phyloP scores from a whole-genome alignment of 2,113 vertebrate genomes.

The Pungitius pungitius region DNA sequence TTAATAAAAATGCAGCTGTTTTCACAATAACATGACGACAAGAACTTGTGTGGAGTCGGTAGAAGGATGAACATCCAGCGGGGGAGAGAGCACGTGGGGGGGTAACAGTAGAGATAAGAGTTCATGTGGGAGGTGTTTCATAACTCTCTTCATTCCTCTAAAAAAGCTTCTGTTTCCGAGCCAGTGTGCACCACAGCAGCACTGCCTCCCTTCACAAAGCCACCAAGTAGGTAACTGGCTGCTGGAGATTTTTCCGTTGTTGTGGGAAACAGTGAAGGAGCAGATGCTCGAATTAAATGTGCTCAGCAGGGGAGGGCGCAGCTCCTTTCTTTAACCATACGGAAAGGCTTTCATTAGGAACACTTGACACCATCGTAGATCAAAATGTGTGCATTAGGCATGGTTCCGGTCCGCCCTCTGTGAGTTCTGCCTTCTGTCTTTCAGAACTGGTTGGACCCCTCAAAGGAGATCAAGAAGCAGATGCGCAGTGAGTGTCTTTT shows the following conservation, averaged over 20 bases:
- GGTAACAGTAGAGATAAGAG: background rate
- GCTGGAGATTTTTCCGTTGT: conserved; percentile 2
- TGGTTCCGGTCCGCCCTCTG: conserved; percentile 35
- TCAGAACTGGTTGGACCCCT: conserved; percentile 96
- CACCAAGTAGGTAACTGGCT: conserved; percentile 28
- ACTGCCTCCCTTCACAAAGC: conserved; percentile 24
- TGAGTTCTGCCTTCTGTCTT: conserved; percentile 72
- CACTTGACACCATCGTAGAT: conserved; percentile 55
- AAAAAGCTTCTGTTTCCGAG: conserved; percentile 19
- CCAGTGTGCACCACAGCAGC: background rate
- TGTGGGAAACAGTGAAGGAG: conserved; percentile 35
- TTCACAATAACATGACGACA: background rate
- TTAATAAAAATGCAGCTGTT: background rate
- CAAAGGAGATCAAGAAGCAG: conserved; percentile 99
- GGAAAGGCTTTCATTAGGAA: conserved; percentile 67
- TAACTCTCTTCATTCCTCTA: background rate
- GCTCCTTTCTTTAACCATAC: conserved; percentile 64
- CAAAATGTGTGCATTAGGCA: conserved; percentile 47
- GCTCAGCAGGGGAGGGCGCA: conserved; percentile 40
- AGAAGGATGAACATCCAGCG: background rate
- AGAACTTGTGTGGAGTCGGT: no score
- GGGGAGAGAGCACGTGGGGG: background rate
- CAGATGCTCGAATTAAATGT: conserved; percentile 61
- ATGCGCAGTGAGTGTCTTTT: conserved; percentile 91
- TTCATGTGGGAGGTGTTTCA: background rate